Conservation (phyloP, 2,113 vertebrate species). For the Paramisgurnus dabryanus region DNA sequence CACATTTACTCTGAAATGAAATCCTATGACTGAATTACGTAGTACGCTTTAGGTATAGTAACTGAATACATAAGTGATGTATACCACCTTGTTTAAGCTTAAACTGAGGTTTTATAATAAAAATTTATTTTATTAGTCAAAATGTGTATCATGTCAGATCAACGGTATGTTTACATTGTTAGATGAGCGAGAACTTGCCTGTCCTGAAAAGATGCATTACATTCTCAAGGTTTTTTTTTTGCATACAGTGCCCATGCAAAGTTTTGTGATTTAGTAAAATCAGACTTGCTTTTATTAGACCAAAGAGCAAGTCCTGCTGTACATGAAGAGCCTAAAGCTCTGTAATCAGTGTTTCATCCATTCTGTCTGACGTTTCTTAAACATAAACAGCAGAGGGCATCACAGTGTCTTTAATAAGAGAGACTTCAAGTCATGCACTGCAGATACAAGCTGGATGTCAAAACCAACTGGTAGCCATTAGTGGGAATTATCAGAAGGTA, state of each 20-base stretch:
- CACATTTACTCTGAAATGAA: not conserved
- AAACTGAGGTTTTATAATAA: not conserved
- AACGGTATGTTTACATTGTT: not conserved
- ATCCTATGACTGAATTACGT: not conserved
- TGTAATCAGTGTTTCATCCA: not conserved
- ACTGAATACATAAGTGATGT: not conserved
- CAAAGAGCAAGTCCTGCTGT: not conserved
- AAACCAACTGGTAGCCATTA: not conserved
- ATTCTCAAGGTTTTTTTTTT: slow-evolving; percentile 3
- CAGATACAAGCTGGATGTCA: slow-evolving; percentile 6
- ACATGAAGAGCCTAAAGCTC: not conserved
- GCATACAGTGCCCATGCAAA: not conserved
- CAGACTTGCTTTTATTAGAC: not conserved
- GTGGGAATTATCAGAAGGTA: not conserved
- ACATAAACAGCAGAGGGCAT: slow-evolving; percentile 32
- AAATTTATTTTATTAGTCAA: not conserved
- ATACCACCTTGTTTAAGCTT: not conserved
- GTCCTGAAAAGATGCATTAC: not conserved
- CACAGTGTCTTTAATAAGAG: slow-evolving; percentile 13
- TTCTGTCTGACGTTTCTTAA: not conserved
- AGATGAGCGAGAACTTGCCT: not conserved
- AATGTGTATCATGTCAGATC: not conserved
- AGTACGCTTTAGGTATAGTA: not conserved
- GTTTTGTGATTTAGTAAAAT: not conserved
- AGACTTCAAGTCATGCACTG: not conserved